Evolutionary conservation across 2,797 vertebrate species (phyloP), one percentile per base, ranked within the genome.

Genomic region (Harpagifer antarcticus): DNA sequence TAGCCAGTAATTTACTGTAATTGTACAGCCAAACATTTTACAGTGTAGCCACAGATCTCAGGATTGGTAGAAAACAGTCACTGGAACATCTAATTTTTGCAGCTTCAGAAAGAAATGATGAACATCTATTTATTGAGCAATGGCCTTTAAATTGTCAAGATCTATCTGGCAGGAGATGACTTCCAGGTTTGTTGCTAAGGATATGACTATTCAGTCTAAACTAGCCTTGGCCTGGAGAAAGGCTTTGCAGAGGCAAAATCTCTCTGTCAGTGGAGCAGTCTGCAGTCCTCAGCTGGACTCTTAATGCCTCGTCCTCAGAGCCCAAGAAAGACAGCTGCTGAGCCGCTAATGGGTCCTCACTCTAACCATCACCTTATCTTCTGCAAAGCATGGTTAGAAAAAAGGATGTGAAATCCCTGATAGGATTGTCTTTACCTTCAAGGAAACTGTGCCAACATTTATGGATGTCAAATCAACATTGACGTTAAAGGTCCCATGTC

Each of bases 311-410:
- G 42, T 82, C 75, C 71, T 75, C 48, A 55, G 78, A 64, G 75
- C 11, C 67, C 79, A 79, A 27, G 44, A 55, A 63, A 68, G 67
- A 11, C 33, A n/a, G 33, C 74, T 64, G 66, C 63, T 65, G 76
- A 86, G 81, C 61, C 0, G 42, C 68, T 88, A 86, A 90, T 86
- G 59, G 64, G 15, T 74, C 23, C 23, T 23, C 23, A 23, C 23
- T 23, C 23, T 23, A 23, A 23, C 23, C 23, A 23, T 23, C 23
- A 23, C 23, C 23, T 23, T 23, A 23, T 23, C 23, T 23, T 23
- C 23, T 23, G 23, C 23, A 85, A 84, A 84, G 54, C 33, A 23
- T 8, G 19, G 12, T 62, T 47, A 1, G 31, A 63, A 80, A 69
- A 45, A 52, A 68, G 6, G 12, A 27, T n/a, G 23, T 27, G 5